Evolutionary conservation across 2,113 vertebrate genomes (phyloP), one percentile per base, ranked within the genome.

Genomic region (Corythaixoides concolor): DNA sequence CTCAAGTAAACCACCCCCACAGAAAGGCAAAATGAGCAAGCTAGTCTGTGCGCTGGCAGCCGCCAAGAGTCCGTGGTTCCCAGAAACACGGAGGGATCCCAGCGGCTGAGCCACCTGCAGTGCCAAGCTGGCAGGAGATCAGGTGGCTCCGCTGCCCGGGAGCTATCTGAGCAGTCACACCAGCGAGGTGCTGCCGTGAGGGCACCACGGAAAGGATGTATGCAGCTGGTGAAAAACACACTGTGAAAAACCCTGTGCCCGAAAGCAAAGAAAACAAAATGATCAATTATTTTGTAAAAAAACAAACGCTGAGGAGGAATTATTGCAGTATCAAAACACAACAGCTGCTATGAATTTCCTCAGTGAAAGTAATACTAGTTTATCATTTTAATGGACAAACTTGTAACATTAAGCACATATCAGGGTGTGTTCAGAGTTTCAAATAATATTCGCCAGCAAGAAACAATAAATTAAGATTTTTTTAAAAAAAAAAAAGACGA

Each of bases 51-150:
- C 1, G 1, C 6, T 20, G 21, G 33, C 63, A 69, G 19, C 5
- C 6, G 2, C 0, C 9, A 62, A 45, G 35, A 76, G 45, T 2
- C 2, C 0, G 3, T 2, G 11, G 39, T 2, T 74, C 37, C 32
- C 52, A 58, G 14, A 63, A 92, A 50, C 11, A 49, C 12, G 1
- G 1, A 11, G 6, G 15, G n/a, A 63, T 30, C 24, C 33, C 45
- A 11, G 6, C 4, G 20, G 23, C 50, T 14, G 56, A 55, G 27
- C 33, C 37, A 43, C 19, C 43, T 20, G 18, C 15, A 7, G 12
- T 47, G 52, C 26, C 4, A 1, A 74, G 28, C 52, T 21, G 33
- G 28, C 58, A 86, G 10, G 32, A 68, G 27, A 53, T 3, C 21
- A 30, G 35, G 8, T 41, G 86, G 86, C 41, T 58, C 4, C 2